Evolutionary conservation across 2,797 vertebrate species (phyloP).

Genomic region (Oreonectes daqikongensis): DNA sequence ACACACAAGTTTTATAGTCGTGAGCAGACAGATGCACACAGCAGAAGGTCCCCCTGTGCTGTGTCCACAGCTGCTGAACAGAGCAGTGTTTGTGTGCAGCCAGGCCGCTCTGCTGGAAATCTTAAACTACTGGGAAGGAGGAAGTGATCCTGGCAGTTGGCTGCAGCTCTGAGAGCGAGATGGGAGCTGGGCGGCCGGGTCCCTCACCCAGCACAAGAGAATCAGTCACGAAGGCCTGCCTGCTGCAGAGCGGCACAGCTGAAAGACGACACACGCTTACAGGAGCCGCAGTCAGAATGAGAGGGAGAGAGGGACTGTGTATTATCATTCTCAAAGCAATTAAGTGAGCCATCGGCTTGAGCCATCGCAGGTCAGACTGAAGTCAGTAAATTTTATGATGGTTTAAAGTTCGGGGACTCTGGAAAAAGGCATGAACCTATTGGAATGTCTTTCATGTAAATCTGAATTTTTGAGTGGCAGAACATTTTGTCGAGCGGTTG

Average conservation of each 20-base stretch:
- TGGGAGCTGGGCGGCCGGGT: constrained; percentile 32
- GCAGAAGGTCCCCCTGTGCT: constrained; percentile 48
- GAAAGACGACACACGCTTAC: constrained; percentile 43
- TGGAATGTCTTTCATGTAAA: neutral
- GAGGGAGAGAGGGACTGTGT: constrained; percentile 38
- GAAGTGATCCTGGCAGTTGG: constrained; percentile 60
- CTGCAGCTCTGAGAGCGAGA: constrained; percentile 46
- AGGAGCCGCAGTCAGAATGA: constrained; percentile 3
- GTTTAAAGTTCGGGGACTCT: neutral
- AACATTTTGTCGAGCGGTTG: too few species aligned
- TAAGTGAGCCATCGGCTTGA: constrained; percentile 13
- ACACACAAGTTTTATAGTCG: neutral
- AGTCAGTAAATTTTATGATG: neutral
- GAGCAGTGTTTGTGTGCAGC: constrained; percentile 55
- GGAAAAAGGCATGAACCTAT: neutral
- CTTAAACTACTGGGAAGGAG: constrained; percentile 63
- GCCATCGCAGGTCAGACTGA: constrained; percentile 14
- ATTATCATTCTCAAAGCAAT: constrained; percentile 44
- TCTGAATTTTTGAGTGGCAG: neutral
- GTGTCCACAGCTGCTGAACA: constrained; percentile 59
- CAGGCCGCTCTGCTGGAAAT: constrained; percentile 59
- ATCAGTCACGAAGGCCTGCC: constrained; percentile 47
- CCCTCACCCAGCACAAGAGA: constrained; percentile 51
- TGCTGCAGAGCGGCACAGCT: constrained; percentile 37
- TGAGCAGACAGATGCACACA: constrained; percentile 55